These are phyloP conservation scores for Forbesichthys agassizii DNA, from an alignment of 2,113 vertebrate species.

Conservation along the genomic window DNA sequence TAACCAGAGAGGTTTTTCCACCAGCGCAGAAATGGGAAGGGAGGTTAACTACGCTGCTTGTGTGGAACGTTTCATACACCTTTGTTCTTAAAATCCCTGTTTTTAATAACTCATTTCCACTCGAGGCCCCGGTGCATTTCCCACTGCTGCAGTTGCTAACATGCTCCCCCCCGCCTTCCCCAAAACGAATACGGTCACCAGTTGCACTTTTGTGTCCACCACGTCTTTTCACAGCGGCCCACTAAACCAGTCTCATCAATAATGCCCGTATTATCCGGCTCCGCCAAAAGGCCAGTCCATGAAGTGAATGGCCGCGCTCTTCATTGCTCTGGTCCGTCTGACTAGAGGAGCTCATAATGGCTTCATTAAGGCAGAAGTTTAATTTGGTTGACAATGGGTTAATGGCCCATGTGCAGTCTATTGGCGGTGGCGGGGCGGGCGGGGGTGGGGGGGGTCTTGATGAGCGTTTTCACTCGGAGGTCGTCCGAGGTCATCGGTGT, in stretches of 20 bases:
- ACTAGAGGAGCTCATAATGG: constrained; percentile 81
- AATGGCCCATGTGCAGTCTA: constrained; percentile 78
- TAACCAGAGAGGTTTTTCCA: too few relatives aligned
- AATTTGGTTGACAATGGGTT: constrained; percentile 81
- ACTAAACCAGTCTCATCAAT: constrained; percentile 78
- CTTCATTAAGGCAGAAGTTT: constrained; percentile 83
- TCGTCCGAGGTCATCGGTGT: constrained; percentile 77
- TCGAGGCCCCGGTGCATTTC: too few relatives aligned
- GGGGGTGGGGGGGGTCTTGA: constrained; percentile 71
- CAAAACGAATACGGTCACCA: constrained; percentile 69
- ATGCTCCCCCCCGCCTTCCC: constrained; percentile 39
- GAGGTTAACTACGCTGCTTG: too few relatives aligned
- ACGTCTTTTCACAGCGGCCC: constrained; percentile 58
- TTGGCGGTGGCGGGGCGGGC: constrained; percentile 67
- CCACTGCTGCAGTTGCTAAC: constrained; percentile 29
- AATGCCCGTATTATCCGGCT: constrained; percentile 70
- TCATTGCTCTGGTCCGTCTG: constrained; percentile 77
- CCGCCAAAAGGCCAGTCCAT: constrained; percentile 72
- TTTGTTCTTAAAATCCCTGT: too few relatives aligned
- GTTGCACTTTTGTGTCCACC: constrained; percentile 71
- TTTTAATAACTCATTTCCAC: too few relatives aligned
- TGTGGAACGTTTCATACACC: too few relatives aligned
- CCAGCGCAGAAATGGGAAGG: too few relatives aligned
- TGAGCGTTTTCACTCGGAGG: constrained; percentile 76
- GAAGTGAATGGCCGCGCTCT: constrained; percentile 77